Evolutionary conservation across 2,888 invertebrate genomes (phyloP).

Genomic region (Euzophera pinguis): DNA sequence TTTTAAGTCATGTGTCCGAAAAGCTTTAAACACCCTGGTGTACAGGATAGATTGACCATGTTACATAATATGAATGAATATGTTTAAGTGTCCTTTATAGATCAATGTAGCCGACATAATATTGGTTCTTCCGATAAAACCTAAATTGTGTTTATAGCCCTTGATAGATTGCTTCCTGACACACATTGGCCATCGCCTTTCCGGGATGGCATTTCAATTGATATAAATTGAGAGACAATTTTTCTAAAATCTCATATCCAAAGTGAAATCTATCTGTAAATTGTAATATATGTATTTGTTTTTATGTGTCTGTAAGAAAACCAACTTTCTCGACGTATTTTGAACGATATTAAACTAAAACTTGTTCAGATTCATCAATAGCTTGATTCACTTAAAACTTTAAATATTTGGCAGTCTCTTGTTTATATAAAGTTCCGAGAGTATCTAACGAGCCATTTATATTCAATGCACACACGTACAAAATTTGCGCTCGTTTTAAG

Average conservation of each 20-base stretch:
- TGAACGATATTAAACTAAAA: too few species aligned
- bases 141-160: slow-evolving; percentile 7
- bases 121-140: slow-evolving; percentile 14
- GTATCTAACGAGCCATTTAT: background rate
- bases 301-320: too few species aligned
- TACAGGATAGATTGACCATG: too few species aligned
- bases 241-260: too few species aligned
- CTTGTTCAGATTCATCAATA: too few species aligned
- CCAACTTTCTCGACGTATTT: too few species aligned
- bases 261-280: too few species aligned
- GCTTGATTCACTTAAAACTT: background rate
- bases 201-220: slow-evolving; percentile 6
- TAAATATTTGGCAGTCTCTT: background rate
- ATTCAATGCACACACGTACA: background rate
- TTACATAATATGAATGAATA: too few species aligned
- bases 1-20: too few species aligned
- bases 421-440: background rate
- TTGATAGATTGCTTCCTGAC: slow-evolving; percentile 11
- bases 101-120: slow-evolving; percentile 8
- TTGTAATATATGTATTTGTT: too few species aligned
- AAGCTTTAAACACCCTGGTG: too few species aligned
- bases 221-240: background rate
- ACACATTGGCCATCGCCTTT: slow-evolving; percentile 2
- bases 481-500: background rate
- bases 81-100: background rate